Evolutionary conservation across 2,888 invertebrate genomes (phyloP).

Genomic region (Stenurella melanura): DNA sequence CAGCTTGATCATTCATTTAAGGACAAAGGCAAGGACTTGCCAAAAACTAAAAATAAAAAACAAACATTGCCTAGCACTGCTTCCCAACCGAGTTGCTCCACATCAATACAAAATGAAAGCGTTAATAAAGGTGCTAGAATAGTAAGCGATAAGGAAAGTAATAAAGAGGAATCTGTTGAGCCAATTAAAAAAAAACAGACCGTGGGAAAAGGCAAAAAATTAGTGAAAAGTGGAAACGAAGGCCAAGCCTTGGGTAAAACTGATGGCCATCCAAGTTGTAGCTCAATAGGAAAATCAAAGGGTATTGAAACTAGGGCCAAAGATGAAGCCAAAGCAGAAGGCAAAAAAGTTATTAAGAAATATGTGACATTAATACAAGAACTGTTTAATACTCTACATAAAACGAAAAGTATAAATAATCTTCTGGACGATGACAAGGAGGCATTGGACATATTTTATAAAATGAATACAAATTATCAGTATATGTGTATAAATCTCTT

Average conservation of each 20-base stretch:
- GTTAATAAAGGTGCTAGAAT: not conserved
- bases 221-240: not conserved
- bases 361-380: not conserved
- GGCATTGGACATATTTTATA: slow-evolving; percentile 47
- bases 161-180: not conserved
- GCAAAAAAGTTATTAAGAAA: not conserved
- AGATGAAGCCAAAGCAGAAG: not conserved
- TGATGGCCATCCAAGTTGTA: not conserved
- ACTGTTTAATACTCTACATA: slow-evolving; percentile 29
- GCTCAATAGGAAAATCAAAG: not conserved
- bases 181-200: not conserved
- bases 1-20: not conserved
- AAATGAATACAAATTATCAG: slow-evolving; percentile 52
- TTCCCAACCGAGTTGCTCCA: not conserved
- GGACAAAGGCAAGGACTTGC: not conserved
- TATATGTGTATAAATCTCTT: slow-evolving; percentile 61
- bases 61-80: not conserved
- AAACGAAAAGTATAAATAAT: slow-evolving; percentile 29
- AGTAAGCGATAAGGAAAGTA: slow-evolving; percentile 2
- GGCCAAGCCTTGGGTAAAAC: not conserved
- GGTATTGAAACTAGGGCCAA: not conserved
- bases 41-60: not conserved
- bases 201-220: not conserved
- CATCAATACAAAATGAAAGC: not conserved
- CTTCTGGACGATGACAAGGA: slow-evolving; percentile 40